Conservation (phyloP, 2,797 vertebrate species). For the Phataginus tetradactyla region DNA sequence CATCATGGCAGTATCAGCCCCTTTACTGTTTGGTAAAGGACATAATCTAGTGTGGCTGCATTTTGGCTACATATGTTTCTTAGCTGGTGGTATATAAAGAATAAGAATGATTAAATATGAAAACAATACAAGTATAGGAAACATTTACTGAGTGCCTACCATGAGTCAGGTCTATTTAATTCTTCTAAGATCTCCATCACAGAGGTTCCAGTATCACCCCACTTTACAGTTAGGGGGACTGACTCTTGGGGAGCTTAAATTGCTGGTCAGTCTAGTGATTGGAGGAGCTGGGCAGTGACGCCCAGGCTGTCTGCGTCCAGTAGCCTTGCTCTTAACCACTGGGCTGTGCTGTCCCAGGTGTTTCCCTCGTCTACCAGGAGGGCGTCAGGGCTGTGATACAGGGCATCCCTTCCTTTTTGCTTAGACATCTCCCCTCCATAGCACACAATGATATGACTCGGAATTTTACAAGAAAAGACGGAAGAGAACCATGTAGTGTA, state of each 20-base stretch:
- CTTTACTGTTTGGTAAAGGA: background rate
- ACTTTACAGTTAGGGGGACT: background rate
- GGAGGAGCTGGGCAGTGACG: background rate
- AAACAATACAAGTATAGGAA: background rate
- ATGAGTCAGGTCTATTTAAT: background rate
- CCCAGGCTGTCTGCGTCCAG: background rate
- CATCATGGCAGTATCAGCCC: background rate
- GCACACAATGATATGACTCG: background rate
- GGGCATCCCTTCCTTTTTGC: background rate
- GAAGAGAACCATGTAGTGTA: background rate
- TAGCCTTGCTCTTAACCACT: background rate
- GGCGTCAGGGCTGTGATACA: rapidly evolving
- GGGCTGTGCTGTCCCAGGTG: rapidly evolving
- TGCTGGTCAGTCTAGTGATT: background rate
- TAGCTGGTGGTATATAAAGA: background rate
- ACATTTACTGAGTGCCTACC: background rate
- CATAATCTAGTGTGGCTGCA: background rate
- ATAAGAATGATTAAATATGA: background rate
- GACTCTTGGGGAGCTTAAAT: background rate
- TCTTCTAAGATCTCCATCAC: background rate
- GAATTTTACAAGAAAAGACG: background rate
- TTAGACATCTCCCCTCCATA: background rate
- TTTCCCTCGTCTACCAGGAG: background rate
- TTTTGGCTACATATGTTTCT: conserved; percentile 13
- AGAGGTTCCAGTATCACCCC: background rate